phyloP scores from a whole-genome alignment of 2,888 invertebrate species.

The Drosophila diplacantha region DNA sequence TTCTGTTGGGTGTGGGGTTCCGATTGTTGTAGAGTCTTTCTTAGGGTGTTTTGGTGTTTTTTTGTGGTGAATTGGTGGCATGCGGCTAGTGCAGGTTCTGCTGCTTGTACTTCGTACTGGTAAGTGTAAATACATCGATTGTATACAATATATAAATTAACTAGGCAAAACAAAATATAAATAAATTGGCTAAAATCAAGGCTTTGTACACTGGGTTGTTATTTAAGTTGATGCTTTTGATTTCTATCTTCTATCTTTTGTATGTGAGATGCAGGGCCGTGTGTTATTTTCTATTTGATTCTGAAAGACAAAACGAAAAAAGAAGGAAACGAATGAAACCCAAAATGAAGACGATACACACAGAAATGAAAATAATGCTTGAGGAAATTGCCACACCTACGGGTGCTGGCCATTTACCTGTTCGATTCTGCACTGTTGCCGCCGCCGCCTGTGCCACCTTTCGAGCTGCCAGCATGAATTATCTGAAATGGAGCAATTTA shows the following conservation, averaged over 20 bases:
- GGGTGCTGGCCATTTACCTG: slow-evolving; percentile 78
- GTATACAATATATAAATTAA: slow-evolving; percentile 21
- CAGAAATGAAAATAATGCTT: slow-evolving; percentile 27
- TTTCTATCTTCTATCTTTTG: slow-evolving; percentile 30
- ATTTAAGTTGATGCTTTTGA: slow-evolving; percentile 37
- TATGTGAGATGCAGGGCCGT: slow-evolving; percentile 50
- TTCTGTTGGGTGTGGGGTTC: neutral
- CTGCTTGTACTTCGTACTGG: slow-evolving; percentile 29
- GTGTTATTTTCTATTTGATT: slow-evolving; percentile 58
- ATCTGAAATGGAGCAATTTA: slow-evolving; percentile 78
- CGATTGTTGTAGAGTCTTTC: slow-evolving; percentile 12
- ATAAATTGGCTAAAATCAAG: slow-evolving; percentile 57
- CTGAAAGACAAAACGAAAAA: slow-evolving; percentile 58
- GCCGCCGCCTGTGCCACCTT: slow-evolving; percentile 79
- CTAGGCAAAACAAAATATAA: slow-evolving; percentile 50
- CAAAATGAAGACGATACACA: slow-evolving; percentile 32
- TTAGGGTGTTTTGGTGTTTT: slow-evolving; percentile 16
- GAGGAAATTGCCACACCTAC: neutral
- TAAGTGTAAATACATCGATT: slow-evolving; percentile 42
- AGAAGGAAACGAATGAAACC: slow-evolving; percentile 47
- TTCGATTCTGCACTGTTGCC: slow-evolving; percentile 78
- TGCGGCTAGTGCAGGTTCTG: slow-evolving; percentile 52
- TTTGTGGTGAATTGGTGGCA: slow-evolving; percentile 34
- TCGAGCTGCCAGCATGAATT: slow-evolving; percentile 80
- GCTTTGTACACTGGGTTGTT: slow-evolving; percentile 60